Evolutionary conservation across 2,888 invertebrate species (phyloP), one percentile per base, ranked within the genome.

Genomic region (Cyrtodaria siliqua): DNA sequence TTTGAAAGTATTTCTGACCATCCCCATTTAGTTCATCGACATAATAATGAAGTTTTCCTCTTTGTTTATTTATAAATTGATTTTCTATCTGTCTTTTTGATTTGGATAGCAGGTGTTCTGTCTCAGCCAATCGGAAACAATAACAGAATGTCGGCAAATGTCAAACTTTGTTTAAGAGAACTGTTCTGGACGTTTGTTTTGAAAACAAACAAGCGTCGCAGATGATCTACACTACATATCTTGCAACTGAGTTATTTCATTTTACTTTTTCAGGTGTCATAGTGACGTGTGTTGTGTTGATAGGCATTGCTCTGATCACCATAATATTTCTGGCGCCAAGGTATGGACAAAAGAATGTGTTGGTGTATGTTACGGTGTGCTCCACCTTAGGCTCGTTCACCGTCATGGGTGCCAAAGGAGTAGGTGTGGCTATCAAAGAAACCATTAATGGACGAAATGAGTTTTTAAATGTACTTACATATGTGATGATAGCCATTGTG

Each of bases 401-500:
- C 16, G 98, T 99, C 8, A 97, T 98, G 94, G 96, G 96, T 72
- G 97, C 98, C 93, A 99, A 99, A 94, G 98, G 97, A 1, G 94
- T 98, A 26, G 98, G 98, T 20, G 93, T 99, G 73, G 97, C 97
- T 12, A 94, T 99, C 59, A 96, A 96, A 88, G 96, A 97, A 92
- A 96, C 96, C 0, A 92, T 97, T 56, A 57, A 76, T 27, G 93
- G 93, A 2, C 93, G 93, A 16, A 96, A 96, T 91, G 96, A 96
- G 89, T 95, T 97, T 88, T 94, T 94, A 14, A 96, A 96, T 89
- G 96, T 96, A 95, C 93, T 97, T 73, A 96, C 97, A 24, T 97
- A 97, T 95, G 93, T 96, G 42, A 94, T 97, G 79, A 93, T 98
- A 23, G 87, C 95, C 0, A 94, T 95, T 40, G 95, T 97, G 8